phyloP scores from a whole-genome alignment of 1,140 invertebrate genomes.

The Chrysomallon squamiferum region DNA sequence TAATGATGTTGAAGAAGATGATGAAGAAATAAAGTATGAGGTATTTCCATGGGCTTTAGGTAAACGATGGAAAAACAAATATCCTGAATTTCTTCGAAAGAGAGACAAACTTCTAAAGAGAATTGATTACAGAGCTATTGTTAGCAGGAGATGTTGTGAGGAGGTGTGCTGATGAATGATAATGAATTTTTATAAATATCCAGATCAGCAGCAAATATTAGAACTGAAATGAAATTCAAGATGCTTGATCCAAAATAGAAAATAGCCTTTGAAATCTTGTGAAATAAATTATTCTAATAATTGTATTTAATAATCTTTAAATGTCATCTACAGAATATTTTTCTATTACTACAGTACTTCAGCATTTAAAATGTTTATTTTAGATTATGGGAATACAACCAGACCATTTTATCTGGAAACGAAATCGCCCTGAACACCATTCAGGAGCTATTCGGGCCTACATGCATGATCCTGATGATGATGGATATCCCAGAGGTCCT shows the following conservation, averaged over 20 bases:
- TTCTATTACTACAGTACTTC: too few relatives aligned
- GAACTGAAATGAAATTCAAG: too few relatives aligned
- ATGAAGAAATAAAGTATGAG: constrained; percentile 67
- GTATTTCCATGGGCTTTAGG: constrained; percentile 67
- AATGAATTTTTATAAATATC: too few relatives aligned
- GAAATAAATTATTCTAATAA: too few relatives aligned
- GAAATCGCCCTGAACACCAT: constrained; percentile 56
- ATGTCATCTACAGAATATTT: too few relatives aligned
- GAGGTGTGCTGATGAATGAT: too few relatives aligned
- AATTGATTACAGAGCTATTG: constrained; percentile 67
- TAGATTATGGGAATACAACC: constrained; percentile 62
- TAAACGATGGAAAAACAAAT: constrained; percentile 58
- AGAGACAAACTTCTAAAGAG: constrained; percentile 65
- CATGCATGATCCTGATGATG: constrained; percentile 52
- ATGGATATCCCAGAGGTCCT: constrained; percentile 53
- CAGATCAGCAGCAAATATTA: too few relatives aligned
- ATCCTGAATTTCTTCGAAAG: constrained; percentile 56
- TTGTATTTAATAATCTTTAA: too few relatives aligned
- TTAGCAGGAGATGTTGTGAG: constrained; percentile 67
- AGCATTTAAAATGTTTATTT: constrained; percentile 4
- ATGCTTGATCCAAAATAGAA: too few relatives aligned
- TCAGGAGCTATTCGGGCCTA: constrained; percentile 58
- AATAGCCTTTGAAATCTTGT: too few relatives aligned
- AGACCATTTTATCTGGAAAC: constrained; percentile 52
- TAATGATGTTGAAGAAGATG: constrained; percentile 71